Evolutionary conservation across 30 jellyfish, hydroid and myxozoan species (phyloP).

Genomic region (Aurelia coerulea): DNA sequence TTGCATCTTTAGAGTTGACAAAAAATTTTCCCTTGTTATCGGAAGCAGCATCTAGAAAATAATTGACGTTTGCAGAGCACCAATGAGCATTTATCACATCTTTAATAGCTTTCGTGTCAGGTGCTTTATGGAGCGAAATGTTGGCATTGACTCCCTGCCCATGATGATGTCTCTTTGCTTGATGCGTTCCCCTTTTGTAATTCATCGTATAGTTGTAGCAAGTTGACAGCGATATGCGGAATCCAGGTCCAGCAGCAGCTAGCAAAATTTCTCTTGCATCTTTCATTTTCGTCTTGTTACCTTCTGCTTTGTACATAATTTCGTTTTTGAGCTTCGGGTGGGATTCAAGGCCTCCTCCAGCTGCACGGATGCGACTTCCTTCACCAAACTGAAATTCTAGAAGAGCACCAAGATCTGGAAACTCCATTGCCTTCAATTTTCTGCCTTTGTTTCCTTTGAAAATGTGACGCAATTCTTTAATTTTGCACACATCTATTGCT

Average conservation of each 20-base stretch:
- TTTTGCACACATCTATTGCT: not conserved
- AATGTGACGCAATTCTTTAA: constrained; percentile 10
- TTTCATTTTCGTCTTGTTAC: not conserved
- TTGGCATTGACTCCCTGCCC: constrained; percentile 21
- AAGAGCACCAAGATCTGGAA: constrained; percentile 8
- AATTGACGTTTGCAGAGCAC: constrained; percentile 1
- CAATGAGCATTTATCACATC: constrained; percentile 11
- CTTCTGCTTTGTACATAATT: constrained; percentile 9
- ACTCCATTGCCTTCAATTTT: constrained; percentile 12
- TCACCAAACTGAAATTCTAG: constrained; percentile 10
- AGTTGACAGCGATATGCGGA: constrained; percentile 4
- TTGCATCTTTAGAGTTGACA: not conserved
- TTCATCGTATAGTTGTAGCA: constrained; percentile 17
- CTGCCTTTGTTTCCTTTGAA: constrained; percentile 1
- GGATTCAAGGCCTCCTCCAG: constrained; percentile 11
- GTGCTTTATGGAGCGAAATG: constrained; percentile 16
- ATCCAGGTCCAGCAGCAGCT: constrained; percentile 6
- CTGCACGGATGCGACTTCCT: not conserved
- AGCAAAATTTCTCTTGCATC: constrained; percentile 7
- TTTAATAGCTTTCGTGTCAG: constrained; percentile 3
- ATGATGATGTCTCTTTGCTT: constrained; percentile 27
- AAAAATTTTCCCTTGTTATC: not conserved
- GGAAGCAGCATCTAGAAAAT: not conserved
- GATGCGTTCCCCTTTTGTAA: constrained; percentile 13
- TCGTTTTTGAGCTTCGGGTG: constrained; percentile 11